These are phyloP conservation scores for Sarcophaga bullata DNA, from an alignment of 1,140 invertebrate genomes.

Conservation along the genomic window DNA sequence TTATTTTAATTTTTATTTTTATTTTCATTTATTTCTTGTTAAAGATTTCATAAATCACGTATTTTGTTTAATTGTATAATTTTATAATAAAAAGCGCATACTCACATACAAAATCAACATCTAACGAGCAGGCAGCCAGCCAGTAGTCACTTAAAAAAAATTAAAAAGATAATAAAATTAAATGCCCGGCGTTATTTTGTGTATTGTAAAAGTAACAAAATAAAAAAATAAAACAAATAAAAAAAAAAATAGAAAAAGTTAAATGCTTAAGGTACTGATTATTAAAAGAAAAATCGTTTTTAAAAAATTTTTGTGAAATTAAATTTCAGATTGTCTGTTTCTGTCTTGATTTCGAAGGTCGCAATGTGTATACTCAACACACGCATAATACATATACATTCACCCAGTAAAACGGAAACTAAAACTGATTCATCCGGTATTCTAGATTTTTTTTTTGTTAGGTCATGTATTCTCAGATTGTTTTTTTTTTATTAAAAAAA, in stretches of 20 bases:
- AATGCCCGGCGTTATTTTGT: not conserved
- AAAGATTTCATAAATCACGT: constrained; percentile 19
- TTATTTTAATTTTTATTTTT: no score
- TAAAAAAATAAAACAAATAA: not conserved
- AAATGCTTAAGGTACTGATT: constrained; percentile 15
- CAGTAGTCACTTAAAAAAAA: not conserved
- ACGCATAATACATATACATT: not conserved
- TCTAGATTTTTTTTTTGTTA: no score
- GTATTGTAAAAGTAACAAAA: not conserved
- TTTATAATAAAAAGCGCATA: not conserved
- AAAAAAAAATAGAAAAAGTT: not conserved
- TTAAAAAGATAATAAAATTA: no score
- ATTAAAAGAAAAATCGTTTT: no score
- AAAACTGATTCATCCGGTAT: no score
- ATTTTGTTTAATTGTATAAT: not conserved
- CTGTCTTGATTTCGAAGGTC: not conserved
- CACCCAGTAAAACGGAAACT: not conserved
- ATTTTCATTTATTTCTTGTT: no score
- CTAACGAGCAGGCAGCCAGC: not conserved
- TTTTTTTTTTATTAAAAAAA: no score
- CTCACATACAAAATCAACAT: not conserved
- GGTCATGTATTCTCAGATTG: no score
- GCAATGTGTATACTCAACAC: not conserved
- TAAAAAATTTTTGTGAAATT: constrained; percentile 18
- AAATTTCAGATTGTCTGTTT: not conserved